Evolutionary conservation across 2,888 invertebrate genomes (phyloP).

Genomic region (Hyppa rectilinea): DNA sequence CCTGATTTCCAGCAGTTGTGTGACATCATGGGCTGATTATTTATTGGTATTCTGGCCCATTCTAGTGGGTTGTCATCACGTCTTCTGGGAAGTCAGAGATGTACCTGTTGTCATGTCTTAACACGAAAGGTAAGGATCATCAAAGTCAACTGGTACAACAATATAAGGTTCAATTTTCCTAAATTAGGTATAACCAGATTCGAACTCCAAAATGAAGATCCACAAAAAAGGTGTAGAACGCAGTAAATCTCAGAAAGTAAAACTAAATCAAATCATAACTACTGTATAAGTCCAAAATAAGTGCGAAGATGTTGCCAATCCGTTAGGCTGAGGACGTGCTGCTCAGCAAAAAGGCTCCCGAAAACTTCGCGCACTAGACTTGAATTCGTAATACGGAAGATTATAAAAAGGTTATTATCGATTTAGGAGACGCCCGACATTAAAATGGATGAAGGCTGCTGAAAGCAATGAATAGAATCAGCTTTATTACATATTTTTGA

Average conservation of each 20-base stretch:
- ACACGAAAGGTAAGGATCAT: neutral
- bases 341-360: constrained; percentile 45
- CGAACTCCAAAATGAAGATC: neutral
- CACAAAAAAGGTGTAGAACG: neutral
- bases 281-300: constrained; percentile 41
- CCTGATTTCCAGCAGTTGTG: neutral
- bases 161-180: neutral
- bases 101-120: neutral
- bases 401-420: constrained; percentile 57
- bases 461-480: constrained; percentile 21
- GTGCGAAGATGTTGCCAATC: constrained; percentile 35
- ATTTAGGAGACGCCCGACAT: constrained; percentile 32
- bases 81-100: neutral
- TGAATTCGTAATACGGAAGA: constrained; percentile 54
- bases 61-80: no score
- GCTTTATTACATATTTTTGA: constrained; percentile 26
- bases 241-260: constrained; percentile 23
- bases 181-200: neutral
- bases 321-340: constrained; percentile 31
- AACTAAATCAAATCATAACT: constrained; percentile 38
- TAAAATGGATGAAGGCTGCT: constrained; percentile 29
- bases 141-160: neutral
- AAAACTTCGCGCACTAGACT: constrained; percentile 55
- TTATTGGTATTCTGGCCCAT: neutral
- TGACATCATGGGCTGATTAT: neutral